These are phyloP conservation scores for Dynastes maya DNA, from an alignment of 2,888 invertebrate species.

Conservation along the genomic window DNA sequence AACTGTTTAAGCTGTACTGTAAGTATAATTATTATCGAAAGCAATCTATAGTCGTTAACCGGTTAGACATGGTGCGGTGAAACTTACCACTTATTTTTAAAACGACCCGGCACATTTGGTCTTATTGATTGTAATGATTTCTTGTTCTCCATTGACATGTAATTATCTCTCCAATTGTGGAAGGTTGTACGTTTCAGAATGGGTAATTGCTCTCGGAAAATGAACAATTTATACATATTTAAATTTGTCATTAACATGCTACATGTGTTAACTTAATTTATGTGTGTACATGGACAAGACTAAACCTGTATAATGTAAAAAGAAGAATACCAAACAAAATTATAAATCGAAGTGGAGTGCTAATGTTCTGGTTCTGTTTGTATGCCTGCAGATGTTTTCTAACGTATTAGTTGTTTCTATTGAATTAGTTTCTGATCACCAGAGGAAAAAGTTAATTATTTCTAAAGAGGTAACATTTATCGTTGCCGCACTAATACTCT, in stretches of 20 bases:
- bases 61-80: conserved; percentile 2
- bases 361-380: too few species aligned
- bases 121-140: conserved; percentile 40
- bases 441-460: too few species aligned
- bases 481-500: too few species aligned
- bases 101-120: conserved; percentile 29
- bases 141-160: conserved; percentile 34
- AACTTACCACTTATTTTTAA: conserved; percentile 31
- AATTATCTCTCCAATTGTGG: conserved; percentile 35
- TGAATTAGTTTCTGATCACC: too few species aligned
- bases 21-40: conserved; percentile 35
- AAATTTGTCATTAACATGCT: conserved; percentile 34
- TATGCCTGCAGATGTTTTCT: too few species aligned
- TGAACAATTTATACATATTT: conserved; percentile 23
- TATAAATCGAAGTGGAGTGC: too few species aligned
- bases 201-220: conserved; percentile 36
- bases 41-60: conserved; percentile 1
- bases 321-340: too few species aligned
- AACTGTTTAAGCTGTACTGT: conserved; percentile 25
- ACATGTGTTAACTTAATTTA: conserved; percentile 35
- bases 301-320: too few species aligned
- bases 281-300: background rate
- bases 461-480: too few species aligned
- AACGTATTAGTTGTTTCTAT: too few species aligned
- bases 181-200: conserved; percentile 8